phyloP scores from a whole-genome alignment of 2,113 vertebrate species.

The Caranx ignobilis region DNA sequence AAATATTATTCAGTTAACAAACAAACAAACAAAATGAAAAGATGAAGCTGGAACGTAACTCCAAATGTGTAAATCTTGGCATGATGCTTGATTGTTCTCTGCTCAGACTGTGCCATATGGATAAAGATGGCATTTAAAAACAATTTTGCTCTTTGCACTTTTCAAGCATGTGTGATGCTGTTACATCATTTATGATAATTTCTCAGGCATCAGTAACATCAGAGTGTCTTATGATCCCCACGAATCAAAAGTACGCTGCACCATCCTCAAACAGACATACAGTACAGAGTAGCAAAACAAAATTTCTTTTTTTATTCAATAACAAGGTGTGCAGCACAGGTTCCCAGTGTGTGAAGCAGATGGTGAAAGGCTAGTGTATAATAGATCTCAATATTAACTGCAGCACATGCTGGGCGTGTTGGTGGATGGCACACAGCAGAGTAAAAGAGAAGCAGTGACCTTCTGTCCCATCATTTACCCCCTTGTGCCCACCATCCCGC shows the following conservation, averaged over 20 bases:
- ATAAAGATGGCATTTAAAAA: conserved; percentile 9
- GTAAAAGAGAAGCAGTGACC: conserved; percentile 84
- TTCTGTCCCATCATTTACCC: conserved; percentile 88
- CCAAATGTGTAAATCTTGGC: conserved; percentile 2
- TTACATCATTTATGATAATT: conserved; percentile 60
- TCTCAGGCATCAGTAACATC: conserved; percentile 39
- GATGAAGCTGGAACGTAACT: not conserved
- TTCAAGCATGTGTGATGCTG: conserved; percentile 45
- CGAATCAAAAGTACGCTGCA: conserved; percentile 50
- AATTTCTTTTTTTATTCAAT: conserved; percentile 39
- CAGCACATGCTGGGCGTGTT: conserved; percentile 84
- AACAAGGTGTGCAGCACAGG: conserved; percentile 66
- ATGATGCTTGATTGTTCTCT: not conserved
- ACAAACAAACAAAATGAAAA: not conserved
- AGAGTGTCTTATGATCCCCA: conserved; percentile 35
- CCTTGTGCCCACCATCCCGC: conserved; percentile 79
- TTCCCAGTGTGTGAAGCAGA: conserved; percentile 80
- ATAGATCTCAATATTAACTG: conserved; percentile 86
- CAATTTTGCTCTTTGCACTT: conserved; percentile 15
- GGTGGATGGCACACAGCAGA: conserved; percentile 80
- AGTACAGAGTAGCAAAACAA: conserved; percentile 29
- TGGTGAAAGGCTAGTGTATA: conserved; percentile 82
- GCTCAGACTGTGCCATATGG: conserved; percentile 27
- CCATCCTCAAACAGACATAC: conserved; percentile 34
- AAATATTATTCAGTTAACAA: not conserved